These are phyloP conservation scores for Caenorhabditis elegans DNA, from an alignment of 1,140 invertebrate genomes.

Conservation along the genomic window DNA sequence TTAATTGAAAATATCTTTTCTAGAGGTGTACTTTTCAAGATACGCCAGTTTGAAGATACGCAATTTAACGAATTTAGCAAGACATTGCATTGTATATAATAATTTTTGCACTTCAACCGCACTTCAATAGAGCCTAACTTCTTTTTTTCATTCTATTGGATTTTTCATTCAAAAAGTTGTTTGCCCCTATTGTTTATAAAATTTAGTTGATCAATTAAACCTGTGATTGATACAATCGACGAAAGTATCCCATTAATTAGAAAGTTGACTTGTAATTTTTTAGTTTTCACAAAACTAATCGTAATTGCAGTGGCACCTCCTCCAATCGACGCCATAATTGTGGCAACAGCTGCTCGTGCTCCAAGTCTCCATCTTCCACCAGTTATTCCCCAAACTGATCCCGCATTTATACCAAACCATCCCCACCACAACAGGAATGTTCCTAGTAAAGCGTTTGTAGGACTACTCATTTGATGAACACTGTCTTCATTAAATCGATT, in stretches of 20 bases:
- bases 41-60: too few species aligned
- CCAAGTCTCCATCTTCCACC: constrained; percentile 82
- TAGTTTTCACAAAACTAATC: constrained; percentile 72
- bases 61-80: too few species aligned
- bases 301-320: constrained; percentile 76
- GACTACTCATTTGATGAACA: constrained; percentile 76
- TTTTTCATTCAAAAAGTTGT: too few species aligned
- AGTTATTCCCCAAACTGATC: constrained; percentile 73
- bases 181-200: too few species aligned
- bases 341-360: constrained; percentile 80
- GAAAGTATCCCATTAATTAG: constrained; percentile 86
- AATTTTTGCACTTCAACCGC: too few species aligned
- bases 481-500: constrained; percentile 70
- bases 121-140: too few species aligned
- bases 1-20: too few species aligned
- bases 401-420: constrained; percentile 88
- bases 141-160: too few species aligned
- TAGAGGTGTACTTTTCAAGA: too few species aligned
- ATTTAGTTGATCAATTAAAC: too few species aligned
- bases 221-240: constrained; percentile 82
- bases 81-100: too few species aligned
- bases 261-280: constrained; percentile 78
- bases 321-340: constrained; percentile 83
- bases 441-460: constrained; percentile 86
- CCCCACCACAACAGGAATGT: constrained; percentile 92